Evolutionary conservation across 2,797 vertebrate species (phyloP), one percentile per base, ranked within the genome.

Genomic region (Sternarchorhynchus goeldii): DNA sequence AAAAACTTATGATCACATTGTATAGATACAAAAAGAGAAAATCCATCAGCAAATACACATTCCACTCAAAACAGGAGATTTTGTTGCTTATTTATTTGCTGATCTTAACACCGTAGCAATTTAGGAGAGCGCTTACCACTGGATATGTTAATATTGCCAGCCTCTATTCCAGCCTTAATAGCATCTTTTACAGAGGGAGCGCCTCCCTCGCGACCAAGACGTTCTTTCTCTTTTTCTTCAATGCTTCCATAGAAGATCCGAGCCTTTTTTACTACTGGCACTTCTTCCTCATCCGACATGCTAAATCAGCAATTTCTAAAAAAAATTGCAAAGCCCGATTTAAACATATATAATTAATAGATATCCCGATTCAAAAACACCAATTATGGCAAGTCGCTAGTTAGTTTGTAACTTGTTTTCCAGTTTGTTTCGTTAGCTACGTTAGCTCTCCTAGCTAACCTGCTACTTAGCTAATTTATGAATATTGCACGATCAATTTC

Each of bases 141-240:
- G 10, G 95, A 95, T 81, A 99, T 94, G 86, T 99, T 99, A 88
- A 99, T 99, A 88, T 99, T 93, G 53, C 97, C 97, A 0, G 96
- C 94, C 82, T 95, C 93, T 0, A 99, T 93, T 0, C 94, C 97
- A 0, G 95, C 95, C 83, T 93, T 97, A 82, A 98, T 91, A 0
- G 89, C 95, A 68, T 96, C 94, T 82, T 88, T 94, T 4, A 88
- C 90, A 65, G 92, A 62, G 55, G 87, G 63, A 0, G 84, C 77
- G 0, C 82, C 67, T 4, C 94, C 94, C 4, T 94, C 94, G 63
- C 91, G 94, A 2, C 88, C 83, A 79, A 98, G 90, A 0, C 97
- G 93, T 65, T 97, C 95, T 0, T 92, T 92, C 81, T 98, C 97
- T 81, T 97, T 97, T 76, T 98, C 96, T 84, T 98, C 97, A 91